These are phyloP conservation scores for Villa cingulata DNA, from an alignment of 2,888 invertebrate species.

Conservation along the genomic window DNA sequence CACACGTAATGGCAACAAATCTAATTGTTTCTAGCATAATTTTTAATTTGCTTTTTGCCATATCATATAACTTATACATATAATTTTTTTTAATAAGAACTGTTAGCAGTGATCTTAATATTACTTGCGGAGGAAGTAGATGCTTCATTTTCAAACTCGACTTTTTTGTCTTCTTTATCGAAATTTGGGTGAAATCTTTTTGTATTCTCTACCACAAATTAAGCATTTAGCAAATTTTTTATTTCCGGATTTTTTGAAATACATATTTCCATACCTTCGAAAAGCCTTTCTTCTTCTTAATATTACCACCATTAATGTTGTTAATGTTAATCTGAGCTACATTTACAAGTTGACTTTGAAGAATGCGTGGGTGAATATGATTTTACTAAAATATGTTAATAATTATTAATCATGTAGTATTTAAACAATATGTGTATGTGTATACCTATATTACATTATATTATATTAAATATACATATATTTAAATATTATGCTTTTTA, in stretches of 20 bases:
- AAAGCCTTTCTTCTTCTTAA: neutral
- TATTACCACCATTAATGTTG: neutral
- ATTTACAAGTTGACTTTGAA: too few relatives aligned
- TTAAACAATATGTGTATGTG: too few relatives aligned
- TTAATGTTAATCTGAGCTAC: too few relatives aligned
- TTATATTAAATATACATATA: too few relatives aligned
- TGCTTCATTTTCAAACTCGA: too few relatives aligned
- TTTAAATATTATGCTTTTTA: too few relatives aligned
- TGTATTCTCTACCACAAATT: neutral
- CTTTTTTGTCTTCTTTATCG: neutral
- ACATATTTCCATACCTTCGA: neutral
- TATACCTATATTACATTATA: too few relatives aligned
- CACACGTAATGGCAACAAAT: neutral
- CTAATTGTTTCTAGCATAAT: neutral
- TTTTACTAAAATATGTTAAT: too few relatives aligned
- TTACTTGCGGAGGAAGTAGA: too few relatives aligned
- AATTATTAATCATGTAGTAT: too few relatives aligned
- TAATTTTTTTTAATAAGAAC: neutral
- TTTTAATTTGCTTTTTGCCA: neutral
- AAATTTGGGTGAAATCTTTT: neutral
- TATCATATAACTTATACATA: neutral
- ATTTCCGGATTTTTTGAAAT: neutral
- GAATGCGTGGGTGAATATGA: too few relatives aligned
- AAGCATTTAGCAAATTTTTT: neutral
- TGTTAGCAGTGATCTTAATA: too few relatives aligned